Percentiles rank a stretch among this genome's conserved stretches.
Evolutionary conservation across 2,113 vertebrate genomes (phyloP).

Genomic region (Garra rufa): DNA sequence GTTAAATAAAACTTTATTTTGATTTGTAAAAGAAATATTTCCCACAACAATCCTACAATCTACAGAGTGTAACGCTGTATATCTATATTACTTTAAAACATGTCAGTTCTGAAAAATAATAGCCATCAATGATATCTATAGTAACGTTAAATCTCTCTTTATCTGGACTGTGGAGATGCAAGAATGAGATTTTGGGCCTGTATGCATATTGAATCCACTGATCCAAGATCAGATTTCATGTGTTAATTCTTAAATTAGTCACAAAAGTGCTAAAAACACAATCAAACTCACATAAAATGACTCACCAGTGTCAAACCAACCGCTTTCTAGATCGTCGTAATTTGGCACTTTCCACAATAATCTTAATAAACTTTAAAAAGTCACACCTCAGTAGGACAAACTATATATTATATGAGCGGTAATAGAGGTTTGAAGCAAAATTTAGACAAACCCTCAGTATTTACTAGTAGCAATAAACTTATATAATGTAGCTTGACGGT

Average conservation of each 20-base stretch:
- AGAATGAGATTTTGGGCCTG: neutral
- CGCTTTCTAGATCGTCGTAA: neutral
- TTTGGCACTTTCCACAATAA: neutral
- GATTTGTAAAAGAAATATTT: constrained; percentile 53
- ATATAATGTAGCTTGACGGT: no score
- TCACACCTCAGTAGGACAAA: no score
- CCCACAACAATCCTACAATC: constrained; percentile 53
- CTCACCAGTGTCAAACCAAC: neutral
- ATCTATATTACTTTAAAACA: constrained; percentile 47
- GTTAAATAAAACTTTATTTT: constrained; percentile 62
- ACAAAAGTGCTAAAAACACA: neutral
- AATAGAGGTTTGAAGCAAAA: neutral
- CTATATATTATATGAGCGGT: neutral
- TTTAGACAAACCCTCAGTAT: neutral
- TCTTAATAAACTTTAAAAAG: neutral
- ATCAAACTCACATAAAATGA: neutral
- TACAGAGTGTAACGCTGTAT: constrained; percentile 50
- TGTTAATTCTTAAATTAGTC: neutral
- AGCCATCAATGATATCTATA: constrained; percentile 38
- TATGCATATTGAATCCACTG: constrained; percentile 5
- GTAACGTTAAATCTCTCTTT: constrained; percentile 38
- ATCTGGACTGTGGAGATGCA: constrained; percentile 15
- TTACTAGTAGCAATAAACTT: neutral
- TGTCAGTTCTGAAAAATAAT: constrained; percentile 40
- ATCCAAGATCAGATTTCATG: neutral